Evolutionary conservation across 2,888 invertebrate species (phyloP).

Genomic region (Andrena chrysosceles): DNA sequence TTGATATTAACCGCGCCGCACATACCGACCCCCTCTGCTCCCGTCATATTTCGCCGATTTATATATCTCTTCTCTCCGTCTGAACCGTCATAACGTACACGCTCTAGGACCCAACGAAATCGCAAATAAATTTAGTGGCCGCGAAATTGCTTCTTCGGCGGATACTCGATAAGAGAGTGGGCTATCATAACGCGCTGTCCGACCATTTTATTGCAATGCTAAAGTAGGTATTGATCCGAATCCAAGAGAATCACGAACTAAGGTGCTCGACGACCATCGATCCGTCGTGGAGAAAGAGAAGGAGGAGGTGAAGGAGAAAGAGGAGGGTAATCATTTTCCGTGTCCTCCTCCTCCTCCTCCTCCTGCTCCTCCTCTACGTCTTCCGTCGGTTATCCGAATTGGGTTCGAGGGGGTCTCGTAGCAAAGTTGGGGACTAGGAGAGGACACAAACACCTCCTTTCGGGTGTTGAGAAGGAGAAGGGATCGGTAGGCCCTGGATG

Average conservation of each 20-base stretch:
- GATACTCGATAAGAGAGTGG: slow-evolving; percentile 72
- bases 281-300: slow-evolving; percentile 64
- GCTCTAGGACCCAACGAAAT: slow-evolving; percentile 49
- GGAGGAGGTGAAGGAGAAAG: slow-evolving; percentile 61
- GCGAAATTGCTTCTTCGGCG: slow-evolving; percentile 66
- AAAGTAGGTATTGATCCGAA: slow-evolving; percentile 76
- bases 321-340: slow-evolving; percentile 77
- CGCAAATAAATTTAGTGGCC: slow-evolving; percentile 69
- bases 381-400: slow-evolving; percentile 79
- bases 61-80: neutral
- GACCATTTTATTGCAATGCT: slow-evolving; percentile 77
- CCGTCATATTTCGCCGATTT: neutral
- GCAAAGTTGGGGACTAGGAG: slow-evolving; percentile 77
- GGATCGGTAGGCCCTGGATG: slow-evolving; percentile 68
- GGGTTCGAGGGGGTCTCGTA: slow-evolving; percentile 77
- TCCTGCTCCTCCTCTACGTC: slow-evolving; percentile 64
- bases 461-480: slow-evolving; percentile 69
- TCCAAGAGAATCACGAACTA: slow-evolving; percentile 75
- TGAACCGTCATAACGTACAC: slow-evolving; percentile 43
- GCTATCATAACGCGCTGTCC: slow-evolving; percentile 75
- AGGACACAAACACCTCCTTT: slow-evolving; percentile 79
- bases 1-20: neutral
- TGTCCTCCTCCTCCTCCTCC: slow-evolving; percentile 72
- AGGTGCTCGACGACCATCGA: slow-evolving; percentile 76
- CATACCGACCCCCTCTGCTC: too few relatives aligned